A percentile compares a stretch with the other conserved stretches of the same genome.
Evolutionary conservation across 2,113 vertebrate genomes (phyloP).

Genomic region (Daboia siamensis): DNA sequence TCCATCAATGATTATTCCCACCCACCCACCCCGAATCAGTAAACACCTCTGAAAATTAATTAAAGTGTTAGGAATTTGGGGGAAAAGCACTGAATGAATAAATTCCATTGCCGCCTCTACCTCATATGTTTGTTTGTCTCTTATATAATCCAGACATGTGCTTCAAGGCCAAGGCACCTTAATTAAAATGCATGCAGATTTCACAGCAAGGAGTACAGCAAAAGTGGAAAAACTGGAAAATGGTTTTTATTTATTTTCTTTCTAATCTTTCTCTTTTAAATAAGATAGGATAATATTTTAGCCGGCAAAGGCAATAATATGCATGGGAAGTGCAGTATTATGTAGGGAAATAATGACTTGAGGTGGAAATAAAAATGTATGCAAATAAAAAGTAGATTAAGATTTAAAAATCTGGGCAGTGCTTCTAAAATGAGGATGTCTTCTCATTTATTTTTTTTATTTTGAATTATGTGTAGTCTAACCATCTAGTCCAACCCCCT

Average conservation of each 20-base stretch:
- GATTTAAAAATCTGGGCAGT: not conserved
- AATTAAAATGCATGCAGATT: constrained; percentile 29
- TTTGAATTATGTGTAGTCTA: not conserved
- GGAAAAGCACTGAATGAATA: constrained; percentile 17
- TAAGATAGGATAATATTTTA: not conserved
- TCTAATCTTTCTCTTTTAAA: not conserved
- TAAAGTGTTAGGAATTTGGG: constrained; percentile 18
- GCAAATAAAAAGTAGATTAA: not conserved
- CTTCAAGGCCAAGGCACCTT: constrained; percentile 14
- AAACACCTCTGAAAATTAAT: constrained; percentile 54
- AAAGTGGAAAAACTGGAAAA: constrained; percentile 32
- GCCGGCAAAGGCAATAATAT: not conserved
- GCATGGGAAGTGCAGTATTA: too few relatives aligned
- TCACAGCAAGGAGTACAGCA: constrained; percentile 29
- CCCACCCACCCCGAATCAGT: not conserved
- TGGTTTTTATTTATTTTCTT: not conserved
- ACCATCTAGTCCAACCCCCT: too few relatives aligned
- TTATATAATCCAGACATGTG: constrained; percentile 10
- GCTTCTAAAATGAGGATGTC: not conserved
- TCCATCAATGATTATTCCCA: constrained; percentile 13
- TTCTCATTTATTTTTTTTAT: not conserved
- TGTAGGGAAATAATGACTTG: not conserved
- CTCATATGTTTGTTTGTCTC: not conserved
- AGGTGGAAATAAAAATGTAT: not conserved
- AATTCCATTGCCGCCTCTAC: not conserved